Evolutionary conservation across 2,797 vertebrate genomes (phyloP).

Genomic region (Enteromius unitaeniatus): DNA sequence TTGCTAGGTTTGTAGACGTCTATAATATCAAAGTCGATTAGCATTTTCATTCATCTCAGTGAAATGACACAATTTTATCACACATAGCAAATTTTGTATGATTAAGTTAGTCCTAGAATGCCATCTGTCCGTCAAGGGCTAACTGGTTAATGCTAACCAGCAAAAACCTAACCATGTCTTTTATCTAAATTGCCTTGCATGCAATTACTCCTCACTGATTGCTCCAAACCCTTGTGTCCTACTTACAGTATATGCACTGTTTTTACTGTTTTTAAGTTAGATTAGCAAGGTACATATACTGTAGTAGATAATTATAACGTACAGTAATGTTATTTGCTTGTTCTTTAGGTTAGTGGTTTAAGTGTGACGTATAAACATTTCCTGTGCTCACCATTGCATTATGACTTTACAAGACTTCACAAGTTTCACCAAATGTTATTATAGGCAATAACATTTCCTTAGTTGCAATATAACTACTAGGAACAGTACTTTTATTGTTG

Average conservation of each 20-base stretch:
- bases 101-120: background rate
- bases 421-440: background rate
- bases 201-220: background rate
- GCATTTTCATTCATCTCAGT: background rate
- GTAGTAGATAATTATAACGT: background rate
- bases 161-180: background rate
- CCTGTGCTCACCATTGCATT: background rate
- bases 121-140: background rate
- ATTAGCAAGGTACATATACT: background rate
- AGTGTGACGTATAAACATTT: conserved; percentile 5
- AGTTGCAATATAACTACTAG: background rate
- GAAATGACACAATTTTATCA: background rate
- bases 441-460: background rate
- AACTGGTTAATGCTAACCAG: background rate
- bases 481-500: background rate
- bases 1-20: background rate
- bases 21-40: background rate
- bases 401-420: background rate
- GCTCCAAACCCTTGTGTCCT: background rate
- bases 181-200: background rate
- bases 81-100: background rate
- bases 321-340: background rate
- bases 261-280: background rate
- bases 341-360: background rate
- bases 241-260: background rate